These are phyloP conservation scores for Halcyon leucocephala DNA, from an alignment of 2,797 vertebrate genomes.

Conservation along the genomic window DNA sequence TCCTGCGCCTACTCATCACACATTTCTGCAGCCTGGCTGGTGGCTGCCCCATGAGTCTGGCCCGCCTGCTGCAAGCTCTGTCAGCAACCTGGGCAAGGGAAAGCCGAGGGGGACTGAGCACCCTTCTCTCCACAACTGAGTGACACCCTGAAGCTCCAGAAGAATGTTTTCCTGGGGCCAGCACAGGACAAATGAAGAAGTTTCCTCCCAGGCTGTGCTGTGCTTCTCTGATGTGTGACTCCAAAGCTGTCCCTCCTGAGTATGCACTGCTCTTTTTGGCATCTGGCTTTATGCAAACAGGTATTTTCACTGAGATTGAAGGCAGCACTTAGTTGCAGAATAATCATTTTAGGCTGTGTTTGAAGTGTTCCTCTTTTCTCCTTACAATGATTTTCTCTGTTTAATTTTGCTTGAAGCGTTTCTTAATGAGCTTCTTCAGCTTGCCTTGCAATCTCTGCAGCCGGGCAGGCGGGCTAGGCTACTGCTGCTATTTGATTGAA, in stretches of 20 bases:
- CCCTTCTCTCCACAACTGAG: not conserved
- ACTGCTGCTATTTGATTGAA: not conserved
- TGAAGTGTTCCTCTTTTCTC: not conserved
- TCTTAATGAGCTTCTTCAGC: constrained; percentile 30
- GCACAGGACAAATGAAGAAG: rapidly evolving
- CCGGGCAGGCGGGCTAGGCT: rapidly evolving
- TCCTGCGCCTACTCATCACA: rapidly evolving
- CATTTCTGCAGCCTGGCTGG: rapidly evolving
- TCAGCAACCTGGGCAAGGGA: not conserved
- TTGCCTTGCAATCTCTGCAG: not conserved
- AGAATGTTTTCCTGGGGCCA: not conserved
- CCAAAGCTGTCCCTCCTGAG: not conserved
- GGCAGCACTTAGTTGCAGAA: constrained; percentile 39
- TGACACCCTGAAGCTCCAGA: not conserved
- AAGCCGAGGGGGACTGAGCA: rapidly evolving
- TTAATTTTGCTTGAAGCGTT: constrained; percentile 45
- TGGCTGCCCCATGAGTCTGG: rapidly evolving
- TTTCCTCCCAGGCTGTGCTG: not conserved
- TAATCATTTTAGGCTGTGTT: constrained; percentile 21
- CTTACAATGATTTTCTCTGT: constrained; percentile 22
- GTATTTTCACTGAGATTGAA: not conserved
- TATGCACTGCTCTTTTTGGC: not conserved
- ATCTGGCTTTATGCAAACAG: not conserved
- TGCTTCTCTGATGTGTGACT: not conserved
- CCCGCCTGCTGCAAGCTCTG: not conserved